Conservation (phyloP, 2,888 invertebrate genomes). For the Neoascia interrupta region DNA sequence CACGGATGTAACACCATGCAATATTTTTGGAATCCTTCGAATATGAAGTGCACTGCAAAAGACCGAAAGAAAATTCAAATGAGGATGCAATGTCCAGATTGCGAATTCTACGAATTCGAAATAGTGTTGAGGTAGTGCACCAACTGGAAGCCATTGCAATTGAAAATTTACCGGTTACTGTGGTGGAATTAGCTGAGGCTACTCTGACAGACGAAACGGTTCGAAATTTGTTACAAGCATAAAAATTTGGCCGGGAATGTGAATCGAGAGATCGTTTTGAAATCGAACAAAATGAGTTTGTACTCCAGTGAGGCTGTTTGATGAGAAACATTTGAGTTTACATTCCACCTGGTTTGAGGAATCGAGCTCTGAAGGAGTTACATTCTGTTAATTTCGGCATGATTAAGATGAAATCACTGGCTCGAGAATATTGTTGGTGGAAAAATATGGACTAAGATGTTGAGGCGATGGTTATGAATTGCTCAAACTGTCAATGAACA, state of each 20-base stretch:
- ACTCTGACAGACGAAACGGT: constrained; percentile 6
- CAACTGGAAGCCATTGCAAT: background rate
- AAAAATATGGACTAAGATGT: constrained; percentile 24
- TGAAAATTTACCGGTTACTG: background rate
- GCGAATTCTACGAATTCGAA: constrained; percentile 13
- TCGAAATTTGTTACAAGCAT: constrained; percentile 14
- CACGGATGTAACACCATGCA: constrained; percentile 70
- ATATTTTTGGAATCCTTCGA: constrained; percentile 66
- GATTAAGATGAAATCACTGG: constrained; percentile 61
- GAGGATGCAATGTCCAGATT: constrained; percentile 68
- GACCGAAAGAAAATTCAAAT: constrained; percentile 57
- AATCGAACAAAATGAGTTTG: constrained; percentile 3
- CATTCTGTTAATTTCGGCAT: constrained; percentile 60
- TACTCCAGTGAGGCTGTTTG: constrained; percentile 64
- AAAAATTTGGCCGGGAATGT: constrained; percentile 40
- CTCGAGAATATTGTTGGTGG: constrained; percentile 71
- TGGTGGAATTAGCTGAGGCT: background rate
- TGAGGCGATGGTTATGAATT: background rate
- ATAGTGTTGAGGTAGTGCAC: constrained; percentile 11
- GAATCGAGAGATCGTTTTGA: constrained; percentile 40
- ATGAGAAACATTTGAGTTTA: constrained; percentile 59
- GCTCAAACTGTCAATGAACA: background rate
- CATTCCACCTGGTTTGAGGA: constrained; percentile 56
- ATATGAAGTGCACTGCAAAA: constrained; percentile 55
- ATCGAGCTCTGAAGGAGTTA: constrained; percentile 43